Percentiles rank a stretch among this genome's conserved stretches.
Conservation (phyloP, 2,888 invertebrate genomes). For the Sarcophaga carnaria region DNA sequence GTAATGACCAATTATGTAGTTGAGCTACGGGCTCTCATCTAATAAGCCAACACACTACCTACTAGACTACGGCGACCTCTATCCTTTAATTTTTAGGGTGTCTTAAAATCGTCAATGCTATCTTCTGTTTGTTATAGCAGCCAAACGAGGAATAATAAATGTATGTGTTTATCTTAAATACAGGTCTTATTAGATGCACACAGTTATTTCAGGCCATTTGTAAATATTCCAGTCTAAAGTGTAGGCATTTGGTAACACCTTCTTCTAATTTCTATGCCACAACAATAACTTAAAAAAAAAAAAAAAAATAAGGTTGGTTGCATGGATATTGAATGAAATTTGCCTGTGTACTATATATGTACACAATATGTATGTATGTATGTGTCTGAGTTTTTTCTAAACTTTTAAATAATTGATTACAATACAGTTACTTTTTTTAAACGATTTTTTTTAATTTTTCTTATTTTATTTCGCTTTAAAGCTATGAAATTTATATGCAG, state of each 20-base stretch:
- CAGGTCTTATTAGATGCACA: slow-evolving; percentile 37
- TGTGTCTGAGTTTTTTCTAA: neutral
- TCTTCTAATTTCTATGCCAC: slow-evolving; percentile 35
- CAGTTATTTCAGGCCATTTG: slow-evolving; percentile 51
- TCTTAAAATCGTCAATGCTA: too few relatives aligned
- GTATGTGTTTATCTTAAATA: slow-evolving; percentile 13
- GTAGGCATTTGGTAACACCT: slow-evolving; percentile 64
- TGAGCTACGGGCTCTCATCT: too few relatives aligned
- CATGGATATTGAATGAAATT: slow-evolving; percentile 54
- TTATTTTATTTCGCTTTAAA: neutral
- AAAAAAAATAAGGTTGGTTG: slow-evolving; percentile 52
- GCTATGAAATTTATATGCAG: slow-evolving; percentile 26
- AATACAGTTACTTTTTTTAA: slow-evolving; percentile 68
- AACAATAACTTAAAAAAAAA: neutral
- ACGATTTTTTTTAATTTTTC: slow-evolving; percentile 35
- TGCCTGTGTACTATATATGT: too few relatives aligned
- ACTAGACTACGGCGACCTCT: too few relatives aligned
- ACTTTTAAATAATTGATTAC: slow-evolving; percentile 68
- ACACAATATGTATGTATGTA: too few relatives aligned
- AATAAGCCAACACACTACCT: too few relatives aligned
- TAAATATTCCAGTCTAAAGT: slow-evolving; percentile 53
- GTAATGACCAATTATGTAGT: too few relatives aligned
- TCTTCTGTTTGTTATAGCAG: too few relatives aligned
- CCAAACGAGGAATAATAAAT: neutral
- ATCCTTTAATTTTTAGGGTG: too few relatives aligned